Base-by-base conservation (phyloP, 2,113 vertebrate species). In the Tringa solitaria region DNA sequence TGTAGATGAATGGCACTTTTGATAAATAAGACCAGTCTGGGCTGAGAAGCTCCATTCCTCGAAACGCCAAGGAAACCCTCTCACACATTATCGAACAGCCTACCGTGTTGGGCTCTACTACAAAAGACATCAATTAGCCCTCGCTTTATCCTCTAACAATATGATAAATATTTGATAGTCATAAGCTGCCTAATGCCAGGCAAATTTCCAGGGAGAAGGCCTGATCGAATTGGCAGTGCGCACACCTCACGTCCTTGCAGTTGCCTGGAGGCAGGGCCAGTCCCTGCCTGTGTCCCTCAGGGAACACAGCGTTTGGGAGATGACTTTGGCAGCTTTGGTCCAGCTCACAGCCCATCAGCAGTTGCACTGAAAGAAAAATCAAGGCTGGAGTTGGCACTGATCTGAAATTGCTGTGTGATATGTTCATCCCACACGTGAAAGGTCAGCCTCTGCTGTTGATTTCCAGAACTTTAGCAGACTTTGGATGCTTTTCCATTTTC, bases 91-190 rank as follows among this genome's bases (percentile, higher is more conserved):
- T n/a, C 26, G 18, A 90, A 65, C 26, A 74, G 23, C 18, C n/a
- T 65, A 46, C 27, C 28, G 2, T 16, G 8, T 5, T 76, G 14
- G 14, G 6, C 35, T 82, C 20, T 69, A 51, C 45, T 27, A 6
- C 0, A 74, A 76, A 79, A 90, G 64, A 48, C 23, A 46, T 63
- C 33, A 78, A 20, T 84, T 68, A 82, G 16, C 26, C 54, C 27
- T 41, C 53, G 32, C 26, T 92, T 84, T 80, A 21, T 84, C n/a
- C 24, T 75, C 48, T 53, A 45, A 78, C 33, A 84, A 53, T 50
- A 73, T 10, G 54, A 90, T 93, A 81, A 93, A 87, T 92, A 87
- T 86, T 94, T 93, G 22, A 93, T 67, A 68, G 39, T 57, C 17
- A n/a, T 73, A 89, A 82, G 7, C 22, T 4, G 1, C 33, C 48